Evolutionary conservation across 2,113 vertebrate genomes (phyloP), one percentile per base, ranked within the genome.

Genomic region (Tringa solitaria): DNA sequence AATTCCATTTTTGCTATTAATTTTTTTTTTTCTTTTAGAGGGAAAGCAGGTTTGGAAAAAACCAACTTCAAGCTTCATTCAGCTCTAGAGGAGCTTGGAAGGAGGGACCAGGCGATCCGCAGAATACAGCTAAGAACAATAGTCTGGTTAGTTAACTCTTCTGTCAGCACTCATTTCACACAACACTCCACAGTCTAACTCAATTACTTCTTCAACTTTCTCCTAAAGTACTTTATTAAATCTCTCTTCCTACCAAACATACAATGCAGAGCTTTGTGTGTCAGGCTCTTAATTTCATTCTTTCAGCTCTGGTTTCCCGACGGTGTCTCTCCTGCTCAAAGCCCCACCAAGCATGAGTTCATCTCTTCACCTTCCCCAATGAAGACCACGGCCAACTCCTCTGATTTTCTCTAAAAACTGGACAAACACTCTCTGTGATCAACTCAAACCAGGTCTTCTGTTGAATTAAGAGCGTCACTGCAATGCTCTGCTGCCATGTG

Each of bases 131-230:
- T 4, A 37, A 77, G 96, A 88, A n/a, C 60, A 80, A 51, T 0
- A 30, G 30, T 6, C 68, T 3, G 43, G 72, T 2, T 48, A 64
- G 64, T 51, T 63, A 92, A 14, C 39, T 74, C 89, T 72, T 86
- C 78, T 88, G 85, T 88, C 93, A 92, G 83, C 82, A 23, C 92
- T 75, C 79, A 5, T 50, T 53, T 53, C 90, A 89, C 83, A 32
- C 20, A 65, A 81, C 41, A 81, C 11, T 51, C 68, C 1, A 3
- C 37, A 54, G 67, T 37, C 87, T 46, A 81, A n/a, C 56, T 84
- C 77, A 85, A 28, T 48, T 26, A 51, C 30, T 89, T 16, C 81
- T 72, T 21, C 28, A 2, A 23, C 69, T 79, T 78, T 32, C 19
- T 9, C 73, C 22, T 35, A 19, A 57, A 91, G 51, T 33, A 26